A percentile compares a stretch with the other conserved stretches of the same genome.
Evolutionary conservation across 30 jellyfish, hydroid and myxozoan genomes (phyloP).

Genomic region (Turritopsis dohrnii): DNA sequence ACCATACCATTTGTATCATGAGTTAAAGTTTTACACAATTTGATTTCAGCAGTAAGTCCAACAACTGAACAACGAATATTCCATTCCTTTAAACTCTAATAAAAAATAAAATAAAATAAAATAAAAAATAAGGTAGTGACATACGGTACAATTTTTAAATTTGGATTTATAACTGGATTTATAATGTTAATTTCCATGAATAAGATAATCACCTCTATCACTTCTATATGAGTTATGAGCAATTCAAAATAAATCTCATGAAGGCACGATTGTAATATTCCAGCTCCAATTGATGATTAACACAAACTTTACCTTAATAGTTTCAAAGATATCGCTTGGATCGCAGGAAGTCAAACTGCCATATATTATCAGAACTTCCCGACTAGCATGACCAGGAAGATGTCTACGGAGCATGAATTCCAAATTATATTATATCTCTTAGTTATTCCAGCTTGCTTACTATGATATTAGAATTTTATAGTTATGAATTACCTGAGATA

Average conservation of each 20-base stretch:
- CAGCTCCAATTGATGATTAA: too few species aligned
- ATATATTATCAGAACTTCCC: constrained; percentile 67
- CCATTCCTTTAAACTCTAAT: constrained; percentile 40
- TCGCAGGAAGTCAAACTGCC: constrained; percentile 96
- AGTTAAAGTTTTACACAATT: constrained; percentile 62
- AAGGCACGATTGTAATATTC: too few species aligned
- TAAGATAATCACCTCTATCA: too few species aligned
- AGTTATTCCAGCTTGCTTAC: neutral
- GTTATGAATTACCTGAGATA: constrained; percentile 37
- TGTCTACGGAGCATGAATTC: constrained; percentile 43
- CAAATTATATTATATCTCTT: too few species aligned
- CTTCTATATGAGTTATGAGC: too few species aligned
- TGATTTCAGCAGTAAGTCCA: constrained; percentile 86
- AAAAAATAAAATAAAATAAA: too few species aligned
- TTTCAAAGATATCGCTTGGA: constrained; percentile 79
- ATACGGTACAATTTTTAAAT: too few species aligned
- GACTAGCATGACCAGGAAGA: constrained; percentile 83
- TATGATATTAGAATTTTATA: neutral
- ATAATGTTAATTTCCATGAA: too few species aligned
- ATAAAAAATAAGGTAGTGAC: too few species aligned
- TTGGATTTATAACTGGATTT: too few species aligned
- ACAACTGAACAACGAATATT: constrained; percentile 79
- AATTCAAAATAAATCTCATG: too few species aligned
- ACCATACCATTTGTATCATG: constrained; percentile 59
- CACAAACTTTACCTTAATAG: constrained; percentile 42